Evolutionary conservation across 30 jellyfish, hydroid and myxozoan genomes (phyloP).

Genomic region (Catostylus mosaicus): DNA sequence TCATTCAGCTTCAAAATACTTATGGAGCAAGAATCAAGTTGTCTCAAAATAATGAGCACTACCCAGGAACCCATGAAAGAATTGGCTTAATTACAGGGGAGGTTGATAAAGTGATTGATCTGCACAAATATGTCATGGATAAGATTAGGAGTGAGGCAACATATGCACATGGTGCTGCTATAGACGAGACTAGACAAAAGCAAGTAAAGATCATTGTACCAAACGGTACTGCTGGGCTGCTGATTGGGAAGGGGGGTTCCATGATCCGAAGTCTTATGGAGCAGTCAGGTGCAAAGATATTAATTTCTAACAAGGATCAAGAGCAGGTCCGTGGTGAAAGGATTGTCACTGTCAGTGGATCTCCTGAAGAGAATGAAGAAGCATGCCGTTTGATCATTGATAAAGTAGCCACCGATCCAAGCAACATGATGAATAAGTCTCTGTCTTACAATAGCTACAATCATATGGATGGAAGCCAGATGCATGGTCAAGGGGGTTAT

Average conservation of each 20-base stretch:
- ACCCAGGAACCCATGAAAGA: conserved; percentile 98
- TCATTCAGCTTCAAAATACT: conserved; percentile 83
- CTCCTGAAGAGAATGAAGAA: conserved; percentile 84
- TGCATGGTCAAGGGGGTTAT: conserved; percentile 21
- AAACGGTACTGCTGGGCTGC: conserved; percentile 94
- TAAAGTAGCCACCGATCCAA: conserved; percentile 89
- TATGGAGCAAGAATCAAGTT: conserved; percentile 94
- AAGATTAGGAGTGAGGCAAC: conserved; percentile 85
- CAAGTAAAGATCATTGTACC: conserved; percentile 95
- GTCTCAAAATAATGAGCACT: conserved; percentile 92
- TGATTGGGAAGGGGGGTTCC: conserved; percentile 98
- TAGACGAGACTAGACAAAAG: conserved; percentile 55
- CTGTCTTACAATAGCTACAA: conserved; percentile 69
- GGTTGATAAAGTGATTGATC: conserved; percentile 88
- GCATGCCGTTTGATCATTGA: conserved; percentile 84
- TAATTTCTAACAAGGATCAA: conserved; percentile 91
- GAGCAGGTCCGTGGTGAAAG: conserved; percentile 96
- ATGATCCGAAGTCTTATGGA: conserved; percentile 86
- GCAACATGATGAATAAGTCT: conserved; percentile 87
- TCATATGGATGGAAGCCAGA: conserved; percentile 22
- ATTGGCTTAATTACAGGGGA: conserved; percentile 93
- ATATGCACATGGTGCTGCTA: conserved; percentile 56
- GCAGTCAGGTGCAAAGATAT: conserved; percentile 88
- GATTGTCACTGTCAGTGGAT: conserved; percentile 89
- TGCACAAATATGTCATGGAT: conserved; percentile 92